Percentiles rank a stretch among this genome's conserved stretches.
Conservation (phyloP, 1,140 invertebrate genomes). For the Goniozus legneri region DNA sequence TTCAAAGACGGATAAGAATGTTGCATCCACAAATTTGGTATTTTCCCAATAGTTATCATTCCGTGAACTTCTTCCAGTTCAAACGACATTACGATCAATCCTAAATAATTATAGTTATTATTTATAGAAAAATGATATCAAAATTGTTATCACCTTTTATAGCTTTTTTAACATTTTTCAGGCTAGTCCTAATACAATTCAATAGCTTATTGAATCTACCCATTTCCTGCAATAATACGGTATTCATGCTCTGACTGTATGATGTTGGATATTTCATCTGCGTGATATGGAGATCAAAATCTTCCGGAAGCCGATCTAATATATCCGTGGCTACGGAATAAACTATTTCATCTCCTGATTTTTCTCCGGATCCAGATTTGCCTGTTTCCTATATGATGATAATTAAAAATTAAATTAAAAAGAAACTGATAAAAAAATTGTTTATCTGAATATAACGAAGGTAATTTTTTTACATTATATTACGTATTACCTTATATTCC, state of each 20-base stretch:
- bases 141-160: slow-evolving; percentile 69
- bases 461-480: too few species aligned
- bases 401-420: too few species aligned
- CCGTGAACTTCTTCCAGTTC: slow-evolving; percentile 84
- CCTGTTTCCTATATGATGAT: slow-evolving; percentile 38
- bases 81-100: slow-evolving; percentile 79
- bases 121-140: background rate
- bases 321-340: slow-evolving; percentile 69
- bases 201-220: slow-evolving; percentile 83
- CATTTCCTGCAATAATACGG: slow-evolving; percentile 92
- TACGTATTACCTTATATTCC: too few species aligned
- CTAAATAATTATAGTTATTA: slow-evolving; percentile 35
- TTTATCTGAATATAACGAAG: too few species aligned
- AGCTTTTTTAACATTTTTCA: slow-evolving; percentile 80
- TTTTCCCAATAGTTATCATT: slow-evolving; percentile 78
- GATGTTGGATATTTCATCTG: slow-evolving; percentile 73
- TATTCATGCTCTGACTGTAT: slow-evolving; percentile 87
- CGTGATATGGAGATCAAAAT: slow-evolving; percentile 68
- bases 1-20: slow-evolving; percentile 92
- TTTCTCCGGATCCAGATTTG: slow-evolving; percentile 38
- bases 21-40: slow-evolving; percentile 78
- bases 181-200: slow-evolving; percentile 67
- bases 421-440: too few species aligned
- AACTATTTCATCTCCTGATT: slow-evolving; percentile 67
- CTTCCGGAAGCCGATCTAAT: slow-evolving; percentile 67